phyloP scores from a whole-genome alignment of 2,113 vertebrate species.

The Datnioides undecimradiatus region DNA sequence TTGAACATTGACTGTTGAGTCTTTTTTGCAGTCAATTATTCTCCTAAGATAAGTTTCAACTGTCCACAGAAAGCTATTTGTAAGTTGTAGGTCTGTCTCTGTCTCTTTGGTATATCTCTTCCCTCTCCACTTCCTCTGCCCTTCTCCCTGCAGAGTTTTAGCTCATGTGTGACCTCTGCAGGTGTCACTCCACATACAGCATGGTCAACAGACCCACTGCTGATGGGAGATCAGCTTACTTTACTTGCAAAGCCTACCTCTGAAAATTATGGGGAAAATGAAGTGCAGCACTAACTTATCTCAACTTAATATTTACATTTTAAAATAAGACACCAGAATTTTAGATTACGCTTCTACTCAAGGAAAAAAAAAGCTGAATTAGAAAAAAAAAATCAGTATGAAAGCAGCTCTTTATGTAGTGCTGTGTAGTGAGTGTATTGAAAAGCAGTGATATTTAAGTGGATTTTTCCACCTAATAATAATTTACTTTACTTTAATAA shows the following conservation, averaged over 20 bases:
- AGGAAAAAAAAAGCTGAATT: not conserved
- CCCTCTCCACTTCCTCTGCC: constrained; percentile 38
- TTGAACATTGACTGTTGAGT: no score
- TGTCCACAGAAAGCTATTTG: not conserved
- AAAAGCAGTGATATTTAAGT: not conserved
- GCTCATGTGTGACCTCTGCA: constrained; percentile 75
- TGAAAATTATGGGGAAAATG: not conserved
- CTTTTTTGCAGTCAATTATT: no score
- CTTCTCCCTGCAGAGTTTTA: constrained; percentile 43
- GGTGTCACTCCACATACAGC: constrained; percentile 51
- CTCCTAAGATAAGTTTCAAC: not conserved
- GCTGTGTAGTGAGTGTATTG: not conserved
- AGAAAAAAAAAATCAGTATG: not conserved
- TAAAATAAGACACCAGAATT: not conserved
- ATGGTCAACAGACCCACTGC: not conserved
- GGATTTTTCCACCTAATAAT: no score
- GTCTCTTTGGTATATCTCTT: constrained; percentile 6
- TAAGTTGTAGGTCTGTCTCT: not conserved
- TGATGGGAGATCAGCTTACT: not conserved
- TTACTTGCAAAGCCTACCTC: not conserved
- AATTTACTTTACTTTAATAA: no score
- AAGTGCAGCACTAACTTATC: not conserved
- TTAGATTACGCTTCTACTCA: not conserved
- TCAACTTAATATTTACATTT: not conserved
- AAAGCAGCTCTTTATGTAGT: not conserved